Base-by-base conservation (phyloP, 2,888 invertebrate species). In the Pseudolycoriella hygida region DNA sequence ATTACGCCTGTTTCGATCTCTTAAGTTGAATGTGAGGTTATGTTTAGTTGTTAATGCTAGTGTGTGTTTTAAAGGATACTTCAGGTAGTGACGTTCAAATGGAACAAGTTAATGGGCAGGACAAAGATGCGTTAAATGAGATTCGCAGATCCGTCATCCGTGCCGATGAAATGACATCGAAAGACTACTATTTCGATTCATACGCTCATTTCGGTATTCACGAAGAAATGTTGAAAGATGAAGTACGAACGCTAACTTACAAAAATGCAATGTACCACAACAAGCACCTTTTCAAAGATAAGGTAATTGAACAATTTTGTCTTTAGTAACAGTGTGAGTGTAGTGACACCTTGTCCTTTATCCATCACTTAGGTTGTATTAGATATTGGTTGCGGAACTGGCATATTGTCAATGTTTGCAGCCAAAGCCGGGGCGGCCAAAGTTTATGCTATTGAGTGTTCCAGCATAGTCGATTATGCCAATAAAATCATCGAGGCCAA, bases 171-270 rank as follows among this genome's bases (percentile, higher is more conserved):
- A 98, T 99, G 97, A 98, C 98, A 2, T 97, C 97, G 5, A 77
- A 94, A 55, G 98, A 99, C 65, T 99, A 99, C 66, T 99, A 99
- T 65, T 99, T 99, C 64, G 98, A 99, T 67, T 98, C 97, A 0
- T 99, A 99, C 63, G 98, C 98, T 43, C 98, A 99, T 69, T 99
- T 98, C 66, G 98, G 97, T 40, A 99, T 99, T 56, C 98, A 99
- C 62, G 98, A 99, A 71, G 98, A 98, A 69, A 98, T 99, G 98
- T 69, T 99, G 50, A 99, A 99, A 67, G 98, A 99, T 66, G 97
- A 98, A 74, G 94, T 98, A 20, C 77, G 98, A 46, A 99, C 98
- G 14, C 73, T 93, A 50, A 97, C 97, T 1, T 99, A 99, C 66
- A 80, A 96, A 45, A 97, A 97, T 62, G 93, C 98, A 11, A 97